These are phyloP conservation scores for Wasmannia auropunctata DNA, from an alignment of 1,140 invertebrate species.

Conservation along the genomic window DNA sequence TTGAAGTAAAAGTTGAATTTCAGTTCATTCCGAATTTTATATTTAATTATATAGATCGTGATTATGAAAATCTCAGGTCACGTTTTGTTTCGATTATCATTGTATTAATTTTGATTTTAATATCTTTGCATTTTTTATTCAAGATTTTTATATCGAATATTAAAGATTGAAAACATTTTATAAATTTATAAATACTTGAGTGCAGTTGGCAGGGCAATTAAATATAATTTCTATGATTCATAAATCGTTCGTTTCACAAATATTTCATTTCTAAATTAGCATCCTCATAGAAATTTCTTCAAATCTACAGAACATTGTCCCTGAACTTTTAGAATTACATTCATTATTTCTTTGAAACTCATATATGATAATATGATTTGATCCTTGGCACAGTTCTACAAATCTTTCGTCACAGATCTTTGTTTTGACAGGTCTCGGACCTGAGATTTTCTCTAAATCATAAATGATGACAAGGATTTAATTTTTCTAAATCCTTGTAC, in stretches of 20 bases:
- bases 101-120: background rate
- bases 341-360: background rate
- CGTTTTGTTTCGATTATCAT: background rate
- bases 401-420: slow-evolving; percentile 13
- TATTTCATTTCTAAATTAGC: background rate
- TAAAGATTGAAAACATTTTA: background rate
- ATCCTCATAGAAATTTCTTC: background rate
- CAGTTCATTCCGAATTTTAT: background rate
- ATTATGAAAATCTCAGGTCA: background rate
- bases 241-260: background rate
- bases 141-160: background rate
- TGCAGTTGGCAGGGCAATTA: background rate
- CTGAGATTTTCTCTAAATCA: background rate
- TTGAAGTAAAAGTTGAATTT: slow-evolving; percentile 7
- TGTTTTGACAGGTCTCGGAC: background rate
- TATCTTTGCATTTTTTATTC: background rate
- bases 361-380: too few relatives aligned
- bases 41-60: background rate
- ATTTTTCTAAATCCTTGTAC: slow-evolving; percentile 9
- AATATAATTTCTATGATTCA: background rate
- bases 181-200: background rate
- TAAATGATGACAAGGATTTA: too few relatives aligned
- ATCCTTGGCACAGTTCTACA: slow-evolving; percentile 10
- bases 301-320: background rate
- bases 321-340: background rate